A percentile compares a stretch with the other conserved stretches of the same genome.
Conservation (phyloP, 2,888 invertebrate species). For the Chloromyia formosa region DNA sequence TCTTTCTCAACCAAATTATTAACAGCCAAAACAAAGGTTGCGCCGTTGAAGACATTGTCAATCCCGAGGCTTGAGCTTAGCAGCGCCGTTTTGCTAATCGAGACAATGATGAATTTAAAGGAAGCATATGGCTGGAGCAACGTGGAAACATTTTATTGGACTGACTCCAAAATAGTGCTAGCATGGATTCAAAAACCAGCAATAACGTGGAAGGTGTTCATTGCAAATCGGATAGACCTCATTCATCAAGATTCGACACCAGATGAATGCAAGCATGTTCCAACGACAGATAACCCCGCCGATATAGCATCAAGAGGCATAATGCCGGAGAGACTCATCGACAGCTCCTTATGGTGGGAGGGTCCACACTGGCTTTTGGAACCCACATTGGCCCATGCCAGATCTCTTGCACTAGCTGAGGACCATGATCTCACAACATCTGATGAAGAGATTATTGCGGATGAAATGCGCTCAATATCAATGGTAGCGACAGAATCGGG, state of each 20-base stretch:
- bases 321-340: conserved; percentile 44
- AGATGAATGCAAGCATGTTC: conserved; percentile 50
- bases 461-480: not conserved
- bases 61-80: conserved; percentile 49
- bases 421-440: not conserved
- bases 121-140: conserved; percentile 41
- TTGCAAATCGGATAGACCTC: conserved; percentile 51
- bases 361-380: conserved; percentile 49
- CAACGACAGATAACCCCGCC: conserved; percentile 50
- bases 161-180: conserved; percentile 49
- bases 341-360: conserved; percentile 51
- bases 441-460: not conserved
- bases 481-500: not conserved
- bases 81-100: conserved; percentile 44
- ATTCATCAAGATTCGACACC: conserved; percentile 45
- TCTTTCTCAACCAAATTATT: conserved; percentile 25
- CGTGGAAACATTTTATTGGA: conserved; percentile 41
- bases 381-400: too few species aligned
- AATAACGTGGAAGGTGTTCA: conserved; percentile 52
- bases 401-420: not conserved
- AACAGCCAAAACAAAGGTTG: conserved; percentile 46
- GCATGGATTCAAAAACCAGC: conserved; percentile 51
- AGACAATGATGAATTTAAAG: conserved; percentile 37
- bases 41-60: conserved; percentile 44
- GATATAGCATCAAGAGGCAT: conserved; percentile 52